Base-by-base conservation (phyloP, 2,113 vertebrate species). In the Esox niger region DNA sequence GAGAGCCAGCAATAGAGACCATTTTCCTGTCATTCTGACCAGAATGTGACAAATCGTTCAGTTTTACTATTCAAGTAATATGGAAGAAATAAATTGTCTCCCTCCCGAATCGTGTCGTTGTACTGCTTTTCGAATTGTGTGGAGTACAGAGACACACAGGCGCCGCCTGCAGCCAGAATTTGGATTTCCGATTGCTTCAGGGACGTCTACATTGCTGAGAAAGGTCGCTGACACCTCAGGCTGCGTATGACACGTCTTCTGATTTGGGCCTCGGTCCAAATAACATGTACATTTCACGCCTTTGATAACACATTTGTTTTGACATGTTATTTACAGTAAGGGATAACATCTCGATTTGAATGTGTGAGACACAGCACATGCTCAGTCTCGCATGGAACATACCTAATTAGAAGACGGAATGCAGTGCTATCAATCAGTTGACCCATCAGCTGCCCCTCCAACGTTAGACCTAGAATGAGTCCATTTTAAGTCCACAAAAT, bases 211-310 rank as follows among this genome's bases (percentile, higher is more conserved):
- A 76, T 63, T 63, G 59, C 69, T 77, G 62, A 60, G 52, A 63
- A 9, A 59, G 58, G 27, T 25, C 33, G 27, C 21, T 20, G 20
- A 0, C 60, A 52, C 76, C 79, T 49, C 69, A 74, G 76, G 78
- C 32, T 56, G 23, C 1, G 2, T 26, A 72, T n/a, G 67, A 71
- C 68, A 68, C 9, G 59, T 15, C 2, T 38, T 83, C 82, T 87
- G 81, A 81, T 84, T 82, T 83, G 85, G 87, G 47, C 25, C 69
- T 58, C 63, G 26, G 27, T 67, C 31, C 21, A 54, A 3, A 54
- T 79, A 76, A 78, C 75, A 80, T 79, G 75, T 55, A 47, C 38
- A 15, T 66, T 46, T 57, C 17, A 64, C 9, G 55, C 43, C 70
- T 60, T 11, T 29, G 61, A 60, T 61, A 31, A 30, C 49, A 58